phyloP scores from a whole-genome alignment of 92 coral and sea anemone genomes.

The Diadumene lineata region DNA sequence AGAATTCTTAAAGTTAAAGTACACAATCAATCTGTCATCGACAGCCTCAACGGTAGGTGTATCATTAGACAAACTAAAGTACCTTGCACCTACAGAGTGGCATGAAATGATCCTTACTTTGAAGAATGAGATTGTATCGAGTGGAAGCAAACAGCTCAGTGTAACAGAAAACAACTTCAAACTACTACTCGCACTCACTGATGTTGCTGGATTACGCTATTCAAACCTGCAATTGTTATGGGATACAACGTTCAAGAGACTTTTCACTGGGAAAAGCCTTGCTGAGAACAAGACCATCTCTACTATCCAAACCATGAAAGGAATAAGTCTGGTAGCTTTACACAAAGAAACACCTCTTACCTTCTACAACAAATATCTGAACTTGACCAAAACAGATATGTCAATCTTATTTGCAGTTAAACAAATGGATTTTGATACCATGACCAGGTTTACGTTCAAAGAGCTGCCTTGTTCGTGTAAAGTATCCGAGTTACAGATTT shows the following conservation, averaged over 20 bases:
- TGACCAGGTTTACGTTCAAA: slow-evolving; percentile 46
- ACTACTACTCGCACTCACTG: slow-evolving; percentile 20
- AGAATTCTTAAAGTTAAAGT: slow-evolving; percentile 19
- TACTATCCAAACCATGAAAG: slow-evolving; percentile 7
- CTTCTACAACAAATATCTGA: slow-evolving; percentile 37
- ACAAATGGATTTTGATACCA: slow-evolving; percentile 36
- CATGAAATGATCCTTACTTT: slow-evolving; percentile 54
- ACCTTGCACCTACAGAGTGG: slow-evolving; percentile 71
- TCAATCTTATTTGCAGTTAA: slow-evolving; percentile 40
- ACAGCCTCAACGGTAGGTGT: slow-evolving; percentile 4
- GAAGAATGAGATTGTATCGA: slow-evolving; percentile 43
- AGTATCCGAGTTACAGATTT: slow-evolving; percentile 11
- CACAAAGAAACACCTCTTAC: slow-evolving; percentile 34
- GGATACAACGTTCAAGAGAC: slow-evolving; percentile 44
- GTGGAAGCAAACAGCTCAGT: slow-evolving; percentile 50
- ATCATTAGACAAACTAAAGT: slow-evolving; percentile 7
- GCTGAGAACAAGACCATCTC: slow-evolving; percentile 37
- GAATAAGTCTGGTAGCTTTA: slow-evolving; percentile 13
- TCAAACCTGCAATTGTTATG: slow-evolving; percentile 51
- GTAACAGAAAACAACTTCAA: slow-evolving; percentile 36
- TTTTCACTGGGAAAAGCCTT: slow-evolving; percentile 45
- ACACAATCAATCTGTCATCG: slow-evolving; percentile 14
- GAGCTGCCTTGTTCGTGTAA: slow-evolving; percentile 55
- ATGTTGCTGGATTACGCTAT: slow-evolving; percentile 33
- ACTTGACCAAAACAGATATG: slow-evolving; percentile 38